phyloP scores from a whole-genome alignment of 2,888 invertebrate genomes.

The Mythimna loreyi region DNA sequence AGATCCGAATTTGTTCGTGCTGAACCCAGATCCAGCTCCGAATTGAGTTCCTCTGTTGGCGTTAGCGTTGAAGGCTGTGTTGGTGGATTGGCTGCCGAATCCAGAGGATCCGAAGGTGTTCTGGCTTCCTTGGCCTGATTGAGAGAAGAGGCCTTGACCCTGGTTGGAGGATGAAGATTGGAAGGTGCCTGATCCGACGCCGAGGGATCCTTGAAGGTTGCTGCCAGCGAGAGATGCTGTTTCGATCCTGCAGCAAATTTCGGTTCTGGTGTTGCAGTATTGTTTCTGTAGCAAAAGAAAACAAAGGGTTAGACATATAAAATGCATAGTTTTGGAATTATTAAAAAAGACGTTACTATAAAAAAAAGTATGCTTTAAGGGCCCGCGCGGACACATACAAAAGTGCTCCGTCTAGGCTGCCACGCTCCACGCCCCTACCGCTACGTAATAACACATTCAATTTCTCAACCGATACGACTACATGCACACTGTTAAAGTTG shows the following conservation, averaged over 20 bases:
- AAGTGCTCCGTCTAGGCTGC: too few relatives aligned
- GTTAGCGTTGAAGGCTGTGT: conserved; percentile 37
- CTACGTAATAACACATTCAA: too few relatives aligned
- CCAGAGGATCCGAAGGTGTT: conserved; percentile 46
- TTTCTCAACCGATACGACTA: too few relatives aligned
- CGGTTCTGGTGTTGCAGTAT: conserved; percentile 85
- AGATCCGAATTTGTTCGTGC: conserved; percentile 53
- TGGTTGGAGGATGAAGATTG: conserved; percentile 70
- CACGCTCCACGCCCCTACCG: too few relatives aligned
- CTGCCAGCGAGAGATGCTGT: conserved; percentile 73
- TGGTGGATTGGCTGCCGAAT: conserved; percentile 38
- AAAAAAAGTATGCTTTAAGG: too few relatives aligned
- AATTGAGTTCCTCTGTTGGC: conserved; percentile 50
- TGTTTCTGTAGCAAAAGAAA: conserved; percentile 84
- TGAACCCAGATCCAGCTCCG: conserved; percentile 46
- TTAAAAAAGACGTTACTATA: too few relatives aligned
- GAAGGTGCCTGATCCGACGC: conserved; percentile 77
- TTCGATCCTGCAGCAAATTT: conserved; percentile 88
- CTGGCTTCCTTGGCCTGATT: conserved; percentile 57
- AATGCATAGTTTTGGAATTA: neutral
- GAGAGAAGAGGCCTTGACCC: conserved; percentile 74
- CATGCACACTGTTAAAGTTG: too few relatives aligned
- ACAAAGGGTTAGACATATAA: conserved; percentile 11
- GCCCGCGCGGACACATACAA: too few relatives aligned
- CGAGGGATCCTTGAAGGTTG: conserved; percentile 74